A percentile compares a stretch with the other conserved stretches of the same genome.
These are phyloP conservation scores for Ptychoptera contaminata DNA, from an alignment of 2,888 invertebrate species.

Conservation along the genomic window DNA sequence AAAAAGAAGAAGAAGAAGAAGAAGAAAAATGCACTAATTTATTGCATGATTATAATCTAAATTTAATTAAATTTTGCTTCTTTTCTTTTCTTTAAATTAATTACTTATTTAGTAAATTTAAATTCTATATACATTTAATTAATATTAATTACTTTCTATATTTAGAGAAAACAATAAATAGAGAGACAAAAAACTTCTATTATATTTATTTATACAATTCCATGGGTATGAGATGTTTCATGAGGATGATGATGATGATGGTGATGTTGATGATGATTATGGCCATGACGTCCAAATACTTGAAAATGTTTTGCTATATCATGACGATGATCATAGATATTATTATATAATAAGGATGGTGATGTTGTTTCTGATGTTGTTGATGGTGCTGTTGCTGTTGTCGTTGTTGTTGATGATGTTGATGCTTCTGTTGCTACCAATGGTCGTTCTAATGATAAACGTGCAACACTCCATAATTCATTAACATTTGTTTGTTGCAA, in stretches of 20 bases:
- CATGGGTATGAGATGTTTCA: constrained; percentile 17
- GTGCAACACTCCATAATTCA: constrained; percentile 21
- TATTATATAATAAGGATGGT: constrained; percentile 1
- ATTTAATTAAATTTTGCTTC: constrained; percentile 11
- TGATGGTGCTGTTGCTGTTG: constrained; percentile 1
- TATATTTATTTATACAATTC: constrained; percentile 25
- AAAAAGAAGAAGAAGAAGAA: too few species aligned
- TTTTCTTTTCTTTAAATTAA: too few species aligned
- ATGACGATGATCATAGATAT: constrained; percentile 1
- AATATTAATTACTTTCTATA: too few species aligned
- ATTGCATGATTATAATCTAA: too few species aligned
- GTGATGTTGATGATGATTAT: constrained; percentile 11
- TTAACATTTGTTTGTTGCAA: constrained; percentile 24
- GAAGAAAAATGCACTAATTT: too few species aligned
- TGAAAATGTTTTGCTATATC: neutral
- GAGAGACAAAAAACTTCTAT: constrained; percentile 13
- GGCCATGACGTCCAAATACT: too few species aligned
- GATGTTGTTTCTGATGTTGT: neutral
- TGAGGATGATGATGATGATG: constrained; percentile 12
- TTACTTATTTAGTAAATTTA: too few species aligned
- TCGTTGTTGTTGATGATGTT: neutral
- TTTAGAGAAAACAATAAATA: too few species aligned
- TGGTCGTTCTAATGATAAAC: neutral
- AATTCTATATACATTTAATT: too few species aligned
- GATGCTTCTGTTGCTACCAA: neutral